Evolutionary conservation across 2,888 invertebrate genomes (phyloP), one percentile per base, ranked within the genome.

Genomic region (Tenthredo distinguenda): DNA sequence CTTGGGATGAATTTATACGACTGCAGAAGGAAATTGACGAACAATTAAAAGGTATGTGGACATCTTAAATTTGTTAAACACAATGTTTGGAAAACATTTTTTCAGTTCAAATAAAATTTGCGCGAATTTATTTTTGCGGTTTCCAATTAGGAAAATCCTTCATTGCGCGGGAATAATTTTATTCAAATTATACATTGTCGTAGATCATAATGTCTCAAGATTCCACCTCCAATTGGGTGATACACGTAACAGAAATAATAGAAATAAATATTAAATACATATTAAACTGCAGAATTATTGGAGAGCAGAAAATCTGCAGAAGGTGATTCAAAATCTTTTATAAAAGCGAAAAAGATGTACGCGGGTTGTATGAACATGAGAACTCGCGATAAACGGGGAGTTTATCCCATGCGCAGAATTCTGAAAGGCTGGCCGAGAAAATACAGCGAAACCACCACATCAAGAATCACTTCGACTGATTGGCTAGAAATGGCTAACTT

Each of bases 281-380:
- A 62, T 26, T 26, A 26, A 26, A 62, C 68, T 68, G 34, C 34
- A 68, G 68, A 68, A 68, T 68, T 68, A 68, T 68, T 68, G 34
- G 68, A 68, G 7, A 34, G 34, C 12, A 6, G 40, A 50, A 50
- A 15, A 50, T 31, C 31, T 9, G 31, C 76, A 34, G 40, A 15
- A 81, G 37, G 40, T 15, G 81, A 81, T 81, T 62, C 81, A 58
- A 81, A 40, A 40, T 58, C 62, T 40, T 81, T 81, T 21, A 50
- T 2, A 21, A 81, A 81, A 81, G 81, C 81, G 12, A 50, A 21
- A 26, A 50, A 62, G 58, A 81, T 81, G 81, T 81, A 81, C 81
- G 58, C 81, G 15, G 62, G 37, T 62, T 81, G 81, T 62, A 81
- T 81, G 40, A 62, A 81, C 18, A 62, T 40, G 6, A 62, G 40